A percentile compares a stretch with the other conserved stretches of the same genome.
Conservation (phyloP, 1,140 invertebrate genomes). For the Drosophila repletoides region DNA sequence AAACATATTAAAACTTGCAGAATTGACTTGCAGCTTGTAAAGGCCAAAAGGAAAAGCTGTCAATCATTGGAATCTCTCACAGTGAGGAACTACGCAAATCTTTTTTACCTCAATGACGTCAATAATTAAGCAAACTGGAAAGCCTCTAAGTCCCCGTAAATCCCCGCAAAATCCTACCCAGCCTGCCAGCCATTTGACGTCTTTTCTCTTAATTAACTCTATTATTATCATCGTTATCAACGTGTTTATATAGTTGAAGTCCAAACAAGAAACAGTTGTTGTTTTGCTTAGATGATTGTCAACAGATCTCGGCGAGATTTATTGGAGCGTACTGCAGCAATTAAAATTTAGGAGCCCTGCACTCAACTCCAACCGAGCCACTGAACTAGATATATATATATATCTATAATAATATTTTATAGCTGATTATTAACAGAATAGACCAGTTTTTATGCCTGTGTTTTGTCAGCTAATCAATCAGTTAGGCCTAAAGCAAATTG, state of each 20-base stretch:
- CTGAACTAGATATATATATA: constrained; percentile 3
- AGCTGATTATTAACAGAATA: background rate
- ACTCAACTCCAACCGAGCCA: background rate
- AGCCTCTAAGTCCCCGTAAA: constrained; percentile 26
- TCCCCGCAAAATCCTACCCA: background rate
- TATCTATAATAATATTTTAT: background rate
- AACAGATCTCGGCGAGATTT: constrained; percentile 9
- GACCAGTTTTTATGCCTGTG: background rate
- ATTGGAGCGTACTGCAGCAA: constrained; percentile 11
- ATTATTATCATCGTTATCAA: constrained; percentile 37
- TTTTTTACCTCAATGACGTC: no score
- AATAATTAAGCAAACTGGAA: no score
- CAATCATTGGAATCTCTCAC: no score
- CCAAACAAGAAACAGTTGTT: constrained; percentile 8
- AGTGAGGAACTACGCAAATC: no score
- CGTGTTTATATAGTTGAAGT: constrained; percentile 23
- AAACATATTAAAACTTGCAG: no score
- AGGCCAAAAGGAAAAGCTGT: no score
- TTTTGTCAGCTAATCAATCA: constrained; percentile 29
- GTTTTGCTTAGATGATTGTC: constrained; percentile 17
- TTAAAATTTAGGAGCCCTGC: background rate
- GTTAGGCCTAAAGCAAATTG: constrained; percentile 26
- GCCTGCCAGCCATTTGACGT: constrained; percentile 28
- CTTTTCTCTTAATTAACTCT: constrained; percentile 25
- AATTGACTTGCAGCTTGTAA: no score